A percentile compares a stretch with the other conserved stretches of the same genome.
phyloP scores from a whole-genome alignment of 2,113 vertebrate genomes.

The Indicator indicator region DNA sequence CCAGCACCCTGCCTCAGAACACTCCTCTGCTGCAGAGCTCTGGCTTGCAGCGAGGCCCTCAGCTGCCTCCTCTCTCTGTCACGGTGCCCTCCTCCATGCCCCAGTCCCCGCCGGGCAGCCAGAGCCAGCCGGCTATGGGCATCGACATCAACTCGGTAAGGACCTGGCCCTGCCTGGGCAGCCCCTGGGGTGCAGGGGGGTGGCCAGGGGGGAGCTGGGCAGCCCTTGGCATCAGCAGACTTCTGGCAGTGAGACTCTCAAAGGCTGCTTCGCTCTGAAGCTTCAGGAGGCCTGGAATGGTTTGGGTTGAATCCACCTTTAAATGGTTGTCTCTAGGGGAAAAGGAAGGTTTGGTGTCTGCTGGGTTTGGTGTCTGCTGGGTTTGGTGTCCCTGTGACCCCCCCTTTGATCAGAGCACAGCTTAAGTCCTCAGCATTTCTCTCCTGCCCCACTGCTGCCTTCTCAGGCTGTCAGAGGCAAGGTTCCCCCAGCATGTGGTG shows the following conservation, averaged over 20 bases:
- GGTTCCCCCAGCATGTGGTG: rapidly evolving
- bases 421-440: rapidly evolving
- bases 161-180: rapidly evolving
- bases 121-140: constrained; percentile 85
- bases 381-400: rapidly evolving
- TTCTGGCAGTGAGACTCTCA: background rate
- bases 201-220: rapidly evolving
- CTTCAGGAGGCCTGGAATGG: rapidly evolving
- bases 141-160: constrained; percentile 93
- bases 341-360: background rate
- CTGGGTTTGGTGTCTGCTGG: background rate
- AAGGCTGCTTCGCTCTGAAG: too few relatives aligned
- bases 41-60: constrained; percentile 84
- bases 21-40: constrained; percentile 76
- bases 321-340: background rate
- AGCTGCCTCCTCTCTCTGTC: constrained; percentile 84
- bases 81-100: constrained; percentile 82
- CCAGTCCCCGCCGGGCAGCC: constrained; percentile 86
- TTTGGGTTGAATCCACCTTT: background rate
- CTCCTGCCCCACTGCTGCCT: background rate
- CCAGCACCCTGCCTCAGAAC: constrained; percentile 83
- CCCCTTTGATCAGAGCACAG: rapidly evolving
- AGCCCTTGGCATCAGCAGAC: rapidly evolving
- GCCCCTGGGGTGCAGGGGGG: rapidly evolving
- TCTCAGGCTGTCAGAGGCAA: background rate